These are phyloP conservation scores for Arion vulgaris DNA, from an alignment of 1,140 invertebrate genomes.

Conservation along the genomic window DNA sequence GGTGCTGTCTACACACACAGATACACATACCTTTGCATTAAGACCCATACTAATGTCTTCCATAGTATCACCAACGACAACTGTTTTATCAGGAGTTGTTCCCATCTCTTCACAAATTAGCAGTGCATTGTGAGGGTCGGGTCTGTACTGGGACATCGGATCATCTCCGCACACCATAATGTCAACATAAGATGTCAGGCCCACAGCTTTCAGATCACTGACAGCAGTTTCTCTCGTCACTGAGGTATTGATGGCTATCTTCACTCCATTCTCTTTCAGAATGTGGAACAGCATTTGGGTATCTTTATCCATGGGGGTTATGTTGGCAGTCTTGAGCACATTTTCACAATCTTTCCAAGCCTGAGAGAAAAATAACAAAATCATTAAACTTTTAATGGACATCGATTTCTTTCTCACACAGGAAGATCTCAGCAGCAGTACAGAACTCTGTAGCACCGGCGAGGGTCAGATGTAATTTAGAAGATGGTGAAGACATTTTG, in stretches of 20 bases:
- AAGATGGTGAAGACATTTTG: no score
- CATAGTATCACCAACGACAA: slow-evolving; percentile 74
- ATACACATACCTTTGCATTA: slow-evolving; percentile 58
- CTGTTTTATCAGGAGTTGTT: slow-evolving; percentile 64
- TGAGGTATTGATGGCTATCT: slow-evolving; percentile 74
- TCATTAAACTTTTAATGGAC: no score
- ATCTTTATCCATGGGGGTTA: slow-evolving; percentile 45
- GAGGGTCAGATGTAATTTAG: no score
- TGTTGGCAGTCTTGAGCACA: slow-evolving; percentile 42
- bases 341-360: slow-evolving; percentile 57
- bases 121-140: slow-evolving; percentile 54
- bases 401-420: no score
- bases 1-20: no score
- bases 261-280: slow-evolving; percentile 69
- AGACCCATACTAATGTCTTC: slow-evolving; percentile 72
- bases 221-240: slow-evolving; percentile 68
- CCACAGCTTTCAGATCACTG: slow-evolving; percentile 62
- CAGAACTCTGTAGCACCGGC: no score
- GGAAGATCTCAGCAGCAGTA: no score
- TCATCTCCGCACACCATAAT: slow-evolving; percentile 75
- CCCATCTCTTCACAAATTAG: slow-evolving; percentile 71
- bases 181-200: slow-evolving; percentile 69
- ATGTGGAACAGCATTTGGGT: slow-evolving; percentile 64
- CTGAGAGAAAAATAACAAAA: background rate
- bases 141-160: slow-evolving; percentile 62